Conservation (phyloP, 2,797 vertebrate genomes). For the Pipistrellus kuhlii region DNA sequence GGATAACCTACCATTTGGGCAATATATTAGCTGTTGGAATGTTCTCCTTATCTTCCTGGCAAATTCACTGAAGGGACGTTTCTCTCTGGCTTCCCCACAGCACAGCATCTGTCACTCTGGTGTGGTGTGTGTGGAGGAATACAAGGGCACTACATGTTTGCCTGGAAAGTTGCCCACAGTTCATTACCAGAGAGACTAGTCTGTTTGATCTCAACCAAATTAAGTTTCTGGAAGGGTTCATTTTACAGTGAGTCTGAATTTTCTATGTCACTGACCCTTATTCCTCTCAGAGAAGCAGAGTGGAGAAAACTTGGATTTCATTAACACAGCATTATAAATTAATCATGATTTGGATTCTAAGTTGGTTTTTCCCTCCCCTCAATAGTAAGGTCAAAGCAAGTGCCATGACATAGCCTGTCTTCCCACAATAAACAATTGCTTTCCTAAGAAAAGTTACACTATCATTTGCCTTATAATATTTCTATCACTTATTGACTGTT, state of each 20-base stretch:
- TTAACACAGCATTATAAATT: conserved; percentile 64
- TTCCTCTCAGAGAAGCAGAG: conserved; percentile 48
- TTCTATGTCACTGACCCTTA: conserved; percentile 57
- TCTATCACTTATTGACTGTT: not conserved
- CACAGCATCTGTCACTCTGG: not conserved
- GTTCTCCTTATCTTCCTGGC: conserved; percentile 59
- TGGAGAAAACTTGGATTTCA: conserved; percentile 61
- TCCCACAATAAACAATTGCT: conserved; percentile 65
- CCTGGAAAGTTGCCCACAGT: conserved; percentile 51
- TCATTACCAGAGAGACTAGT: conserved; percentile 67
- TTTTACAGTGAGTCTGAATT: conserved; percentile 62
- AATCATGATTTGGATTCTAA: conserved; percentile 62
- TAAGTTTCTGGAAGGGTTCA: conserved; percentile 59
- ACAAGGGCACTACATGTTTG: not conserved
- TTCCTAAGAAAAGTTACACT: conserved; percentile 11
- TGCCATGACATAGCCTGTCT: conserved; percentile 36
- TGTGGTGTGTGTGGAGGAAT: not conserved
- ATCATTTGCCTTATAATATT: conserved; percentile 46
- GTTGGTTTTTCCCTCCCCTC: not conserved
- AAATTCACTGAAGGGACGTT: conserved; percentile 33
- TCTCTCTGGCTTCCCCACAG: conserved; percentile 8
- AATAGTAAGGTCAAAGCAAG: conserved; percentile 70
- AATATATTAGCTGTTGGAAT: not conserved
- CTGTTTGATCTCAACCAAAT: conserved; percentile 73
- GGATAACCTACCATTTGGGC: not conserved